Evolutionary conservation across 2,888 invertebrate genomes (phyloP).

Genomic region (Listrodromus nycthemerus): DNA sequence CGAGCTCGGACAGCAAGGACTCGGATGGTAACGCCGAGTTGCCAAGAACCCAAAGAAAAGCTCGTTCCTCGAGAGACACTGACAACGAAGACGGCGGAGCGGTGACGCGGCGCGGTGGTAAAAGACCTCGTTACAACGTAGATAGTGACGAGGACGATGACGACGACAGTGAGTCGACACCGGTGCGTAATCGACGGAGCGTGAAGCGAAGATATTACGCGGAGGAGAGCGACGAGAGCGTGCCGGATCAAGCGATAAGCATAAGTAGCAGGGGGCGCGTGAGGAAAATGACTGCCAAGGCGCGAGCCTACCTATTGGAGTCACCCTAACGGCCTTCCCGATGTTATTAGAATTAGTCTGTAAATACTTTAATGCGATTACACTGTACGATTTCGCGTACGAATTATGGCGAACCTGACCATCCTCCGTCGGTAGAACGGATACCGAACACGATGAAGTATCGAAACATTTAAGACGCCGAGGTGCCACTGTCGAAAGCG

Average conservation of each 20-base stretch:
- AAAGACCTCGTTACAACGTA: conserved; percentile 82
- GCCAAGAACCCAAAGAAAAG: conserved; percentile 71
- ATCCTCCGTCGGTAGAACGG: neutral
- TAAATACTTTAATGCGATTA: conserved; percentile 47
- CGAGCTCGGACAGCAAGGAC: conserved; percentile 73
- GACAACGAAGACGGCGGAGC: conserved; percentile 63
- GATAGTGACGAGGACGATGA: conserved; percentile 78
- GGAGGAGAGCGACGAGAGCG: conserved; percentile 82
- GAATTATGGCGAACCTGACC: neutral
- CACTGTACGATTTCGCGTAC: neutral
- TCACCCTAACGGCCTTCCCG: conserved; percentile 79
- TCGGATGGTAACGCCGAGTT: conserved; percentile 69
- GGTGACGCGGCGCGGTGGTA: conserved; percentile 75
- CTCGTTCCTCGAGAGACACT: conserved; percentile 67
- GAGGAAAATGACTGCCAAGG: conserved; percentile 92
- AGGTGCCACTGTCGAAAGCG: neutral
- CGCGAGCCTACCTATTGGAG: conserved; percentile 88
- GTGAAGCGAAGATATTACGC: conserved; percentile 82
- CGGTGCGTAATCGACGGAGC: conserved; percentile 79
- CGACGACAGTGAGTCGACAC: conserved; percentile 73
- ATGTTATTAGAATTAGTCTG: conserved; percentile 67
- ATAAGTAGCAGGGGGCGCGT: conserved; percentile 94
- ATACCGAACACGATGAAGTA: neutral
- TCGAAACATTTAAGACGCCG: neutral
- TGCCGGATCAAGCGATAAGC: conserved; percentile 84